phyloP scores from a whole-genome alignment of 2,113 vertebrate species.

The Lepus europaeus region DNA sequence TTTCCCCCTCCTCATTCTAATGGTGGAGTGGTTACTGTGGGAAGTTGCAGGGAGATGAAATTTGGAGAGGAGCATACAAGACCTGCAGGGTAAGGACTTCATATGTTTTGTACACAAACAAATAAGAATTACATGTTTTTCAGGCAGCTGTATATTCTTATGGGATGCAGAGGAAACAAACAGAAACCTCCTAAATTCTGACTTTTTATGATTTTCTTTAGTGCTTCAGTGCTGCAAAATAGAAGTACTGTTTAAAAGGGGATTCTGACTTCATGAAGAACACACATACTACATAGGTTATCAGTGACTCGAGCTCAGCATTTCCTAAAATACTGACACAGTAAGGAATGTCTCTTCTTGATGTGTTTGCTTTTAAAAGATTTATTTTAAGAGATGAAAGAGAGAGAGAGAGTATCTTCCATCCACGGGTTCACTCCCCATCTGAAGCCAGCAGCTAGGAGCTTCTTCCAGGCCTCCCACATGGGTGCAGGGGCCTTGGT shows the following conservation, averaged over 20 bases:
- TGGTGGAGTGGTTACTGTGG: too few species aligned
- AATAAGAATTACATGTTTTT: not conserved
- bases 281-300: not conserved
- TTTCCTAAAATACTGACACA: not conserved
- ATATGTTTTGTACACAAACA: not conserved
- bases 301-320: not conserved
- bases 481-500: too few species aligned
- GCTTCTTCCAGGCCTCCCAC: too few species aligned
- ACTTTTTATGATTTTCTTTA: not conserved
- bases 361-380: not conserved
- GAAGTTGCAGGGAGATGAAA: not conserved
- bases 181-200: not conserved
- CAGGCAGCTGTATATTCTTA: not conserved
- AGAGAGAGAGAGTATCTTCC: too few species aligned
- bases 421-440: too few species aligned
- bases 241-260: not conserved
- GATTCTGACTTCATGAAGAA: not conserved
- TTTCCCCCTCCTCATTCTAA: not conserved
- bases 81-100: not conserved
- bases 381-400: too few species aligned
- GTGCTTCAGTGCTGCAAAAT: not conserved
- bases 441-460: too few species aligned
- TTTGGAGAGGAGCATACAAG: not conserved
- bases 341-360: not conserved
- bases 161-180: not conserved